Percentiles rank a stretch among this genome's conserved stretches.
Evolutionary conservation across 2,113 vertebrate species (phyloP).

Genomic region (Ardeotis arabs): DNA sequence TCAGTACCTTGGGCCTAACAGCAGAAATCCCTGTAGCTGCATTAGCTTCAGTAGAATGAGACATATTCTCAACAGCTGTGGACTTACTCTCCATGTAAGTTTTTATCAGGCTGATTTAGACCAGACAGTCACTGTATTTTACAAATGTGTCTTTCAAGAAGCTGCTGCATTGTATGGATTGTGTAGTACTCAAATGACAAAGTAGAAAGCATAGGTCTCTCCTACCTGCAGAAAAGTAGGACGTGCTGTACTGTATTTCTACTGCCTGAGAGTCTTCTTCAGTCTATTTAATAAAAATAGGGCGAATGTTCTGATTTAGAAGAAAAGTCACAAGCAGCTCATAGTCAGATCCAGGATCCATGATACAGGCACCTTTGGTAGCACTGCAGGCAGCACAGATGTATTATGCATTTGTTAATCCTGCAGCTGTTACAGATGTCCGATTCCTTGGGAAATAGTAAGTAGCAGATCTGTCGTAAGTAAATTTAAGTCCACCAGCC

Average conservation of each 20-base stretch:
- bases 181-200: not conserved
- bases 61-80: not conserved
- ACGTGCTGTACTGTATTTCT: fast-evolving
- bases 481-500: not conserved
- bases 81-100: not conserved
- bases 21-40: not conserved
- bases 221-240: not conserved
- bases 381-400: not conserved
- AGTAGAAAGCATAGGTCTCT: not conserved
- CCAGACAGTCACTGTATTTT: not conserved
- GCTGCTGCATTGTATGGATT: not conserved
- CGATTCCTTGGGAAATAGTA: not conserved
- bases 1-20: not conserved
- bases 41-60: not conserved
- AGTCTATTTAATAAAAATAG: not conserved
- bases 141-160: not conserved
- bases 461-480: not conserved
- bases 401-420: not conserved
- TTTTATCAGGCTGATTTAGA: not conserved
- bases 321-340: not conserved
- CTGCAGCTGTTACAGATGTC: fast-evolving
- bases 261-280: not conserved
- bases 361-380: not conserved
- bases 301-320: not conserved
- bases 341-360: not conserved